Conservation (phyloP, 2,797 vertebrate genomes). For the Staurois parvus region DNA sequence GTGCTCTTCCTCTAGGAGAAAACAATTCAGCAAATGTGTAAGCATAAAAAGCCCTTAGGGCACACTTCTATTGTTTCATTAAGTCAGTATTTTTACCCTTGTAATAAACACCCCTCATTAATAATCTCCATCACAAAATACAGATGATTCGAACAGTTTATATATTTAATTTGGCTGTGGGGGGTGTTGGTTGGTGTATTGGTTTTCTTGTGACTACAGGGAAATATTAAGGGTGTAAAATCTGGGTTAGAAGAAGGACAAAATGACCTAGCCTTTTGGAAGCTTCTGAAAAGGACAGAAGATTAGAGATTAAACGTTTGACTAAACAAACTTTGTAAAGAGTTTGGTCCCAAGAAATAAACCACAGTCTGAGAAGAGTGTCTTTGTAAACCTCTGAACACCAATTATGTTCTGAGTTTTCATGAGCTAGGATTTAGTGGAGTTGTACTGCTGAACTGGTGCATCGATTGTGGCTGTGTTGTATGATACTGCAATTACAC, state of each 20-base stretch:
- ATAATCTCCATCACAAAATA: neutral
- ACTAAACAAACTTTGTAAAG: slow-evolving; percentile 28
- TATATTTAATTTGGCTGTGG: neutral
- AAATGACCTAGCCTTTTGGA: neutral
- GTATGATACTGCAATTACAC: slow-evolving; percentile 27
- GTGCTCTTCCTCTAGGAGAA: slow-evolving; percentile 3
- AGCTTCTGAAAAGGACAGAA: slow-evolving; percentile 18
- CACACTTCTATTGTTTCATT: slow-evolving; percentile 19
- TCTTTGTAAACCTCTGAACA: slow-evolving; percentile 21
- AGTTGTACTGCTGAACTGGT: slow-evolving; percentile 16
- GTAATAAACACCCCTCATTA: neutral
- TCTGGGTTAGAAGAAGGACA: no score
- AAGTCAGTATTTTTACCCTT: neutral
- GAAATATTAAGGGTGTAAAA: slow-evolving; percentile 7
- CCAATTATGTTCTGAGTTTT: slow-evolving; percentile 41
- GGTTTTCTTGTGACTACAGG: slow-evolving; percentile 11
- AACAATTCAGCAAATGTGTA: neutral
- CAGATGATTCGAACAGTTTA: neutral
- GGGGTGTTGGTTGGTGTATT: no score
- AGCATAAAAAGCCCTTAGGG: neutral
- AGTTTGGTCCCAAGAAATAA: slow-evolving; percentile 30
- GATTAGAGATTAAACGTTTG: slow-evolving; percentile 34
- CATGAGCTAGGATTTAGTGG: slow-evolving; percentile 18
- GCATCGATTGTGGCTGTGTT: neutral
- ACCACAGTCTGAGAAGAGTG: neutral